Percentiles rank a stretch among this genome's conserved stretches.
Evolutionary conservation across 2,888 invertebrate genomes (phyloP).

Genomic region (Dynastes tityus): DNA sequence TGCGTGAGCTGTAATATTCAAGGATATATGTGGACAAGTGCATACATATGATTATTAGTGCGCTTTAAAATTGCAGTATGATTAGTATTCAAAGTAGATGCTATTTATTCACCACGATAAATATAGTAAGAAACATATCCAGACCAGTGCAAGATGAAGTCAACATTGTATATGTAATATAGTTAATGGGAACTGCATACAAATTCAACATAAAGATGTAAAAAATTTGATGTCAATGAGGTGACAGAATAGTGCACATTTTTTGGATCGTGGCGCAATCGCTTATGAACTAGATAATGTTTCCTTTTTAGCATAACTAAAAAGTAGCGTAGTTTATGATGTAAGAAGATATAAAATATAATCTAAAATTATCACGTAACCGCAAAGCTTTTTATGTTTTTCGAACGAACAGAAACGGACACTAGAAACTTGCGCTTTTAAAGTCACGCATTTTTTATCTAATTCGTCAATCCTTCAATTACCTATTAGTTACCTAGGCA

Average conservation of each 20-base stretch:
- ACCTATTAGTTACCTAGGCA: too few species aligned
- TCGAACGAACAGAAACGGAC: too few species aligned
- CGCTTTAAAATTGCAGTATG: background rate
- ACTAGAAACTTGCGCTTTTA: too few species aligned
- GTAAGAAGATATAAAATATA: too few species aligned
- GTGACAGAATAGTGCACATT: background rate
- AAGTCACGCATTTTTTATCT: too few species aligned
- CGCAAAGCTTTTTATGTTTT: too few species aligned
- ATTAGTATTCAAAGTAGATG: background rate
- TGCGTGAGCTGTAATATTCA: background rate
- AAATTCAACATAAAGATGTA: background rate
- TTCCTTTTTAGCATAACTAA: too few species aligned
- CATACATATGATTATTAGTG: background rate
- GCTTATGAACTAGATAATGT: too few species aligned
- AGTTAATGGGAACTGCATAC: background rate
- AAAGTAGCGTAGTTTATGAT: too few species aligned
- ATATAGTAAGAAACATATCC: background rate
- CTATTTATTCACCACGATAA: slow-evolving; percentile 7
- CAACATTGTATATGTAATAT: background rate
- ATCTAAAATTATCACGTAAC: too few species aligned
- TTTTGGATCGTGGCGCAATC: background rate
- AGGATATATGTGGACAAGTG: background rate
- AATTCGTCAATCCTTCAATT: too few species aligned
- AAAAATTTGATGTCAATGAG: background rate
- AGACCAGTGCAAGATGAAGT: background rate